Percentiles rank a stretch among this genome's conserved stretches.
phyloP scores from a whole-genome alignment of 92 coral and sea anemone species.

The Micromussa lordhowensis region DNA sequence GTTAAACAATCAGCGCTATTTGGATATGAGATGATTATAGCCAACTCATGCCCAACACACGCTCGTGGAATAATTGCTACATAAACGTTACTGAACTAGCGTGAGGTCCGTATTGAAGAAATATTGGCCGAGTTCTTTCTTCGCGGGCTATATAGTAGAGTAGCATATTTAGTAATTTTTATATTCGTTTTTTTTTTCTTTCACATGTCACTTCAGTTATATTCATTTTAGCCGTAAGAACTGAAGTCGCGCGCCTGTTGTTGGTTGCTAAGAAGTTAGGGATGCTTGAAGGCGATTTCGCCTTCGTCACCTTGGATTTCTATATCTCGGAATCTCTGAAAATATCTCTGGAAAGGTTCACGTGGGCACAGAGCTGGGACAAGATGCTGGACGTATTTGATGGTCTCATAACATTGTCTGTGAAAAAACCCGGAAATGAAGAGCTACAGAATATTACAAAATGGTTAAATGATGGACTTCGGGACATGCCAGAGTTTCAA shows the following conservation, averaged over 20 bases:
- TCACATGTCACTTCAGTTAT: constrained; percentile 44
- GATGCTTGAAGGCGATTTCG: constrained; percentile 83
- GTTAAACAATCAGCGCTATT: too few species aligned
- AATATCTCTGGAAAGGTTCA: not conserved
- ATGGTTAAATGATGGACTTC: constrained; percentile 40
- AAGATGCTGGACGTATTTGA: constrained; percentile 47
- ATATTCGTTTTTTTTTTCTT: not conserved
- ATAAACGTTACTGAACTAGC: too few species aligned
- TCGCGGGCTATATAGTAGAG: not conserved
- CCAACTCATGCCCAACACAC: too few species aligned
- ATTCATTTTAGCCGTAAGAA: constrained; percentile 62
- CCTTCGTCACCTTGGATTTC: constrained; percentile 84
- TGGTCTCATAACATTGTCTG: constrained; percentile 76
- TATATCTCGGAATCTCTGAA: constrained; percentile 26
- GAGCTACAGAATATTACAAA: constrained; percentile 35
- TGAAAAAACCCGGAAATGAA: constrained; percentile 48
- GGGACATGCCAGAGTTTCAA: constrained; percentile 14
- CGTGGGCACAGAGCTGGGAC: constrained; percentile 10
- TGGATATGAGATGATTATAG: too few species aligned
- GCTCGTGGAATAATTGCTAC: too few species aligned
- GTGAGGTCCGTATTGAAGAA: too few species aligned
- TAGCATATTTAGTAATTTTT: not conserved
- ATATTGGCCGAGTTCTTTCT: too few species aligned
- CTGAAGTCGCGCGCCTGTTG: constrained; percentile 52
- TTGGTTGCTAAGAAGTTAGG: constrained; percentile 64